A percentile compares a stretch with the other conserved stretches of the same genome.
These are phyloP conservation scores for Aphis craccivora DNA, from an alignment of 1,140 invertebrate genomes.

Conservation along the genomic window DNA sequence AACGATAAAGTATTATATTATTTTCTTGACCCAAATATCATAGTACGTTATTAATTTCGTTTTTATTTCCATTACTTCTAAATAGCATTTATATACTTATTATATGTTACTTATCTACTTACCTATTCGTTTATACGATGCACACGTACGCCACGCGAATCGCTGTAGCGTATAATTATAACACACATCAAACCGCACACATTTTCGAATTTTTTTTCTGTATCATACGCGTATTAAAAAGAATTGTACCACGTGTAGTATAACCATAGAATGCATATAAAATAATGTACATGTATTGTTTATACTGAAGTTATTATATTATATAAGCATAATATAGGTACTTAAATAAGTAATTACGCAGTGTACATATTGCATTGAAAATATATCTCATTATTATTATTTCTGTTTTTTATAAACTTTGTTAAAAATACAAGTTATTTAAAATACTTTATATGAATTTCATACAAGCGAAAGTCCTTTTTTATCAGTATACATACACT, in stretches of 20 bases:
- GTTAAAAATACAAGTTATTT: not conserved
- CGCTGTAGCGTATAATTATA: constrained; percentile 9
- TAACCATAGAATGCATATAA: not conserved
- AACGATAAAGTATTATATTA: not conserved
- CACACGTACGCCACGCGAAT: not conserved
- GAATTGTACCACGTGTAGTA: not conserved
- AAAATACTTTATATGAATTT: not conserved
- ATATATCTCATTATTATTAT: not conserved
- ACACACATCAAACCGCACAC: not conserved
- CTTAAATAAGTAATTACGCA: not conserved
- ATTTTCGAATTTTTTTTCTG: constrained; percentile 9
- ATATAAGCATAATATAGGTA: not conserved
- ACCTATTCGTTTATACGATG: not conserved
- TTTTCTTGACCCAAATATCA: not conserved
- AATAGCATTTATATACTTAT: not conserved
- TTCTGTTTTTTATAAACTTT: not conserved
- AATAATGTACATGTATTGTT: not conserved
- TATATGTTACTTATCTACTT: not conserved
- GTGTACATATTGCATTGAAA: not conserved
- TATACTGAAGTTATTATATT: not conserved
- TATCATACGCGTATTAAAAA: constrained; percentile 9
- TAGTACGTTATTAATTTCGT: not conserved
- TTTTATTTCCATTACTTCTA: not conserved
- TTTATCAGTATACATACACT: not conserved
- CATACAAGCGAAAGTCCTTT: not conserved